These are phyloP conservation scores for Pantherophis guttatus DNA, from an alignment of 2,113 vertebrate genomes.

Conservation along the genomic window DNA sequence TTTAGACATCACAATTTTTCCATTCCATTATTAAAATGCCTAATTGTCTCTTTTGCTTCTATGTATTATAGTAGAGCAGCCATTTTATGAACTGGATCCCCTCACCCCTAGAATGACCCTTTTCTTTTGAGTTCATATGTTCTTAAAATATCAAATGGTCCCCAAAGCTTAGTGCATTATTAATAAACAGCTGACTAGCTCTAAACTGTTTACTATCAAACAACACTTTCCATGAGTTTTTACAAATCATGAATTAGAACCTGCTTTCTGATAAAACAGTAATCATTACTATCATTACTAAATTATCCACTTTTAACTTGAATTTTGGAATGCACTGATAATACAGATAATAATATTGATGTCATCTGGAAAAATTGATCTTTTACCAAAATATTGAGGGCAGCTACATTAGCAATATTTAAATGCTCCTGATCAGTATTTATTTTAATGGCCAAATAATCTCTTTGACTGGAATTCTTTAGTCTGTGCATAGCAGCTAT, in stretches of 20 bases:
- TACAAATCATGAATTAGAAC: neutral
- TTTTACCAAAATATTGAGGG: neutral
- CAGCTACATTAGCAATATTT: neutral
- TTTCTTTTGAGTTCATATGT: neutral
- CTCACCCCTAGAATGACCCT: neutral
- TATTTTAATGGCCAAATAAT: neutral
- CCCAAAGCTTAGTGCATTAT: neutral
- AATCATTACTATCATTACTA: neutral
- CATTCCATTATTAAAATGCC: neutral
- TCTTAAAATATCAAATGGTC: neutral
- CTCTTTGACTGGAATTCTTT: neutral
- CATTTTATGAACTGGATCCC: neutral
- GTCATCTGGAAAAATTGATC: neutral
- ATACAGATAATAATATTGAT: neutral
- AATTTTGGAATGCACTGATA: neutral
- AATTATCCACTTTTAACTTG: neutral
- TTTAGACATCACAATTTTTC: neutral
- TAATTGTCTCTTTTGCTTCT: neutral
- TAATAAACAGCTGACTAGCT: neutral
- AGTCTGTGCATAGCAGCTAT: neutral
- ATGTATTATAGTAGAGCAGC: neutral
- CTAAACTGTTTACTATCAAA: neutral
- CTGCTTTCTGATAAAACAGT: neutral
- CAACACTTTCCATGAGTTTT: neutral
- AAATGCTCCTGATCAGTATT: neutral